Evolutionary conservation across 35 echinoderm and acorn worm genomes (phyloP).

Genomic region (Acanthaster planci): DNA sequence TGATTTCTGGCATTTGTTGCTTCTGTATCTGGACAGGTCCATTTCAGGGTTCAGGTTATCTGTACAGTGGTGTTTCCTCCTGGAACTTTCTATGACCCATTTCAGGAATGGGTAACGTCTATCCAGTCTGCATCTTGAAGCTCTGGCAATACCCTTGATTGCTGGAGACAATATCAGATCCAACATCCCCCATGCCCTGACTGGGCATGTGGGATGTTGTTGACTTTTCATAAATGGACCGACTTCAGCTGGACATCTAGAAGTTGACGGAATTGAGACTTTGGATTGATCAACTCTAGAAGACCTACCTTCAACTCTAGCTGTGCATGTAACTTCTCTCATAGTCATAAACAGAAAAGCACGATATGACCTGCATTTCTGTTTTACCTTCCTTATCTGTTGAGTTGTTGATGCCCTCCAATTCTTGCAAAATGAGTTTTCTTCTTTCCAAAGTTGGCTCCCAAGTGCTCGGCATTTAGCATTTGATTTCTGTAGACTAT

Average conservation of each 20-base stretch:
- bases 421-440: not conserved
- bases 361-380: not conserved
- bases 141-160: not conserved
- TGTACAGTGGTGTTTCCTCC: not conserved
- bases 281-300: not conserved
- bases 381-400: not conserved
- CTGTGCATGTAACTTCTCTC: not conserved
- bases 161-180: not conserved
- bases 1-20: not conserved
- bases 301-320: not conserved
- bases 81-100: not conserved
- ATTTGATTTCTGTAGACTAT: not conserved
- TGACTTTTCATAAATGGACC: not conserved
- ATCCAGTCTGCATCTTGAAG: not conserved
- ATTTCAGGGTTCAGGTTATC: not conserved
- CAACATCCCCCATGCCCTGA: not conserved
- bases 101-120: not conserved
- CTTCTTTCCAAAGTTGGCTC: not conserved
- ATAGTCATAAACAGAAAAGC: not conserved
- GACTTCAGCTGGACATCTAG: not conserved
- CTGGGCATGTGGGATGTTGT: not conserved
- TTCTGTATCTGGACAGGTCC: not conserved
- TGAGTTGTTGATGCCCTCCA: too few species aligned
- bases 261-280: not conserved
- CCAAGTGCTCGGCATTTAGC: not conserved